A percentile compares a stretch with the other conserved stretches of the same genome.
Evolutionary conservation across 92 coral and sea anemone species (phyloP).

Genomic region (Metridium senile): DNA sequence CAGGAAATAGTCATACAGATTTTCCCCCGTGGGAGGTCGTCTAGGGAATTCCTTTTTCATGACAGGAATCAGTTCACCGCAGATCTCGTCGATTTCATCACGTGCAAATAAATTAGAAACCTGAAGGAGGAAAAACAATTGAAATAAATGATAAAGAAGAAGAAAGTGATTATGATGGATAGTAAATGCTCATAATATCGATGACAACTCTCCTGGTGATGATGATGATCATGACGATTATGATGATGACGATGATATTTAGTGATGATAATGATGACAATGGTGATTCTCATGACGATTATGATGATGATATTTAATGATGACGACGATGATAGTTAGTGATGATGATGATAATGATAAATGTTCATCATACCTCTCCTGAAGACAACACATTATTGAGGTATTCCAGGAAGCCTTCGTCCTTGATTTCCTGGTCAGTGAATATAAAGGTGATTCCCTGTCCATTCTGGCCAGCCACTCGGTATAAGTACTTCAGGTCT

Average conservation of each 20-base stretch:
- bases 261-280: too few species aligned
- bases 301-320: too few species aligned
- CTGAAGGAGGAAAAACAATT: too few species aligned
- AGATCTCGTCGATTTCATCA: constrained; percentile 95
- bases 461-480: constrained; percentile 90
- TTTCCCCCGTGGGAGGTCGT: constrained; percentile 97
- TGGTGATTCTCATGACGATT: too few species aligned
- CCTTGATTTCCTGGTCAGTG: constrained; percentile 97
- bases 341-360: too few species aligned
- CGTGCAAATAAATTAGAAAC: constrained; percentile 94
- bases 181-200: too few species aligned
- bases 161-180: too few species aligned
- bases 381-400: constrained; percentile 92
- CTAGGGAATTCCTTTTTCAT: constrained; percentile 97
- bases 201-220: too few species aligned
- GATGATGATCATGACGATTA: too few species aligned
- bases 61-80: constrained; percentile 93
- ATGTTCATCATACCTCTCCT: constrained; percentile 67
- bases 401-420: constrained; percentile 91
- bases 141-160: too few species aligned
- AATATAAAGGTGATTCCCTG: constrained; percentile 94
- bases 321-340: too few species aligned
- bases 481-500: constrained; percentile 89
- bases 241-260: too few species aligned
- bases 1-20: constrained; percentile 91